These are phyloP conservation scores for Ammospiza maritima DNA, from an alignment of 2,797 vertebrate species.

Conservation along the genomic window DNA sequence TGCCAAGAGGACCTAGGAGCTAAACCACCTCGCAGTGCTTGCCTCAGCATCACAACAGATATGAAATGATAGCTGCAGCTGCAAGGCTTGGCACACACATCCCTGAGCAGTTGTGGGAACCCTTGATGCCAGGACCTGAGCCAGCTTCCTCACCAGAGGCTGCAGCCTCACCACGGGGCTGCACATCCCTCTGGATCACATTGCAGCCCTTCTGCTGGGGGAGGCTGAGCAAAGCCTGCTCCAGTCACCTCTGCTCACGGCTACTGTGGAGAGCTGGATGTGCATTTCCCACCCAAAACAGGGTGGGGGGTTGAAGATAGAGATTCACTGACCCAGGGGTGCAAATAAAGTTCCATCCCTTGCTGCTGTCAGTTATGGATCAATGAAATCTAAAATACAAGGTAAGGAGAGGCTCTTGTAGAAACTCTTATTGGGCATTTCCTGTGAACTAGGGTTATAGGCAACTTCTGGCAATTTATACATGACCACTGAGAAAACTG, in stretches of 20 bases:
- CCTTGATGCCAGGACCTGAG: slow-evolving; percentile 8
- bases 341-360: background rate
- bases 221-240: background rate
- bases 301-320: background rate
- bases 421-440: background rate
- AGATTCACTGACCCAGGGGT: background rate
- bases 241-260: too few species aligned
- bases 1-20: background rate
- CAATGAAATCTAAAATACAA: background rate
- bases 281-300: background rate
- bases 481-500: background rate
- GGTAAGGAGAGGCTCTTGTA: background rate
- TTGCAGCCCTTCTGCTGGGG: background rate
- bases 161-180: background rate
- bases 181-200: background rate
- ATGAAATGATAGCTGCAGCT: slow-evolving; percentile 2
- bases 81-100: slow-evolving; percentile 7
- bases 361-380: background rate
- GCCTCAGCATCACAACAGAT: background rate
- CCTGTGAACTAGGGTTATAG: background rate
- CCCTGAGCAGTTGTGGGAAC: background rate
- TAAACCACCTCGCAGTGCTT: background rate
- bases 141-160: background rate
- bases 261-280: background rate
- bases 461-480: background rate